phyloP scores from a whole-genome alignment of 2,797 vertebrate species.

The Catostomus latipinnis region DNA sequence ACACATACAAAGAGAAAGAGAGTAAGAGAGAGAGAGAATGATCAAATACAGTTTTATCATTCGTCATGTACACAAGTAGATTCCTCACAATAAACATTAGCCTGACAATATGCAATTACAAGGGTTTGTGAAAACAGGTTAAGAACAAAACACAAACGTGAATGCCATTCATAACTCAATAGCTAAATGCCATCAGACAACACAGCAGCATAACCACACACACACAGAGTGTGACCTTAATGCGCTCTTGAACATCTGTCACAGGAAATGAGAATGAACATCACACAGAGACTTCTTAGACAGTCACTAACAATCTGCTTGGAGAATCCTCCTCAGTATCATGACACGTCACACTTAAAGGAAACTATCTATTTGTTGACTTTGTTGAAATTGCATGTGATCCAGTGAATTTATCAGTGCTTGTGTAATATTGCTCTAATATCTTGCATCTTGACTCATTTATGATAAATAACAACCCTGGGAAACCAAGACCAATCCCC shows the following conservation, averaged over 20 bases:
- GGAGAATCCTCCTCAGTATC: conserved; percentile 3
- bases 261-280: conserved; percentile 40
- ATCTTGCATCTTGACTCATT: not conserved
- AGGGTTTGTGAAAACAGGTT: not conserved
- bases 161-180: conserved; percentile 12
- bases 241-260: conserved; percentile 40
- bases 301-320: conserved; percentile 3
- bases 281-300: not conserved
- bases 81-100: conserved; percentile 6
- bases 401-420: conserved; percentile 5
- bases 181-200: conserved; percentile 19
- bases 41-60: not conserved
- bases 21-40: not conserved
- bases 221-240: conserved; percentile 40
- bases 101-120: conserved; percentile 13
- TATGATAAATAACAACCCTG: not conserved
- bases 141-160: not conserved
- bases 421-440: not conserved
- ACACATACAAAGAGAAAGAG: not conserved
- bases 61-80: not conserved
- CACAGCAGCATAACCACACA: conserved; percentile 29
- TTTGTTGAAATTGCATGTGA: conserved; percentile 5
- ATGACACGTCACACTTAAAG: not conserved
- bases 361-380: conserved; percentile 25
- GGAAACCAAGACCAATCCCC: conserved; percentile 2